A percentile compares a stretch with the other conserved stretches of the same genome.
Conservation (phyloP, 2,113 vertebrate species). For the Synchiropus splendidus region DNA sequence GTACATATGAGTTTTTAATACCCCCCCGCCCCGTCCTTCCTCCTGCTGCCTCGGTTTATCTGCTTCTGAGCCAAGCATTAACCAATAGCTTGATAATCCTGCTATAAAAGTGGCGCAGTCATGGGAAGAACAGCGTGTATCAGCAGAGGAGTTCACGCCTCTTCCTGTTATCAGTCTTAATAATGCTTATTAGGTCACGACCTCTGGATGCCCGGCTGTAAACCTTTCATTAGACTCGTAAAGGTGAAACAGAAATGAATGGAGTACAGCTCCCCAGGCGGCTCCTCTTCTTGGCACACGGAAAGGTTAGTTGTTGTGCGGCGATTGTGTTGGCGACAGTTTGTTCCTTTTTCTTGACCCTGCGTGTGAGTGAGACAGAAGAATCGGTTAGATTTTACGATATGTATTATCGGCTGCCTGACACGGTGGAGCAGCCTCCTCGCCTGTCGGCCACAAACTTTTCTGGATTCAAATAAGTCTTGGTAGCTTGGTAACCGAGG, state of each 20-base stretch:
- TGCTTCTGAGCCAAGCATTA: conserved; percentile 41
- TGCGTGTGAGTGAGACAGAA: too few relatives aligned
- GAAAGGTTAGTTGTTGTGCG: too few relatives aligned
- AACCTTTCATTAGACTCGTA: conserved; percentile 14
- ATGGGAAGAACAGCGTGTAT: conserved; percentile 3
- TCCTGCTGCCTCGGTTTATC: conserved; percentile 25
- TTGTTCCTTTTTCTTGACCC: too few relatives aligned
- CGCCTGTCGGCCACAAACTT: not conserved
- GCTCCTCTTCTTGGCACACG: too few relatives aligned
- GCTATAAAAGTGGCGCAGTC: conserved; percentile 40
- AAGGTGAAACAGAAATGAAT: conserved; percentile 14
- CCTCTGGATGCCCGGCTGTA: too few relatives aligned
- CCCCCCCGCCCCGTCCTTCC: not conserved
- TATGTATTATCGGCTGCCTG: too few relatives aligned
- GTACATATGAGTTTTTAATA: conserved; percentile 16
- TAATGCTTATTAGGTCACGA: conserved; percentile 29
- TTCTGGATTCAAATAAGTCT: too few relatives aligned
- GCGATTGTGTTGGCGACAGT: too few relatives aligned
- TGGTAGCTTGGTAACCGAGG: too few relatives aligned
- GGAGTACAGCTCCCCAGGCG: too few relatives aligned
- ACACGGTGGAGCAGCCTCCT: not conserved
- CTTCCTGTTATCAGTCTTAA: conserved; percentile 42
- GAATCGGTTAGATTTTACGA: too few relatives aligned
- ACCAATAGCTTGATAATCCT: conserved; percentile 46
- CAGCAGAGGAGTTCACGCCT: conserved; percentile 25